Evolutionary conservation across 64 coral and sea anemone genomes (phyloP), one percentile per base, ranked within the genome.

Genomic region (Porites lutea): DNA sequence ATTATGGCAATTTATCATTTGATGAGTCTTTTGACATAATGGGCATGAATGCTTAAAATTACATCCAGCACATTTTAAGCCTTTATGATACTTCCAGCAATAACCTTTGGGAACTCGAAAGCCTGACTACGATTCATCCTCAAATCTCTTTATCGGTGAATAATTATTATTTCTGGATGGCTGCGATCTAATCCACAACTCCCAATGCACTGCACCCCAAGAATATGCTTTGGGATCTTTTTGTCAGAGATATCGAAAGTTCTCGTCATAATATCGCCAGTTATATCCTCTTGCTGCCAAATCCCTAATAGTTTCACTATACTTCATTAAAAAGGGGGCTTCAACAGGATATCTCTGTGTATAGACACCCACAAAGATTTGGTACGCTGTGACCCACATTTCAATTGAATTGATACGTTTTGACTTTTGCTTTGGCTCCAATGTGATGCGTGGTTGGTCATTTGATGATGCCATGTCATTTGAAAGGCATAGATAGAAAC

Each of bases 261-360:
- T 88, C 59, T 88, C 86, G n/a, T 88, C 86, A 54, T 88, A 88
- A n/a, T 77, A 77, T 21, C 63, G 52, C 89, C 76, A 90, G 71
- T 82, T 82, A 47, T 70, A 65, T 14, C 89, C 89, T 77, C 88
- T 82, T 1, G 50, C 67, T 51, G 88, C 88, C 77, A 90, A 90
- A 43, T 90, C 88, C 20, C 77, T 54, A 18, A 90, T 69, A 13
- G 81, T 19, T 63, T 37, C 59, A 64, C 16, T n/a, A n/a, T n/a
- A n/a, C n/a, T n/a, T n/a, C n/a, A n/a, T n/a, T n/a, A n/a, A n/a
- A n/a, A n/a, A n/a, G n/a, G n/a, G n/a, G n/a, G n/a, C n/a, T n/a
- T n/a, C n/a, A n/a, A n/a, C 9, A 64, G 61, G 61, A 64, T 64
- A 64, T 64, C 15, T 64, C 61, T 64, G 61, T 64, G 61, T 64